phyloP scores from a whole-genome alignment of 2,113 vertebrate species.

The Apodemus speciosus region DNA sequence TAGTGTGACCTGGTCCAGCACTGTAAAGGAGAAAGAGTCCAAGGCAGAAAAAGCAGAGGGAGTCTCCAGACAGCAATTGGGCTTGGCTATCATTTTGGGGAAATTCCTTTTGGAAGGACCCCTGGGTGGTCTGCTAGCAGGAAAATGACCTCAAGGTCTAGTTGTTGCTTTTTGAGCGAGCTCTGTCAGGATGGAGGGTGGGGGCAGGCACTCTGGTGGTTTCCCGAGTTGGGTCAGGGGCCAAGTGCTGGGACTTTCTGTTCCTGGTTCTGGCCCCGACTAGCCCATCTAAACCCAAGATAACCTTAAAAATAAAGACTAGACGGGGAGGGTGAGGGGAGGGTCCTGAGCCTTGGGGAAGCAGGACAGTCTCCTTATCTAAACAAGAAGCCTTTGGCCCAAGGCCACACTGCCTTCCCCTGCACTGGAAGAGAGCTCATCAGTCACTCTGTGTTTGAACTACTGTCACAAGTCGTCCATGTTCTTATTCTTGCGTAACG shows the following conservation, averaged over 20 bases:
- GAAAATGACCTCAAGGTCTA: constrained; percentile 9
- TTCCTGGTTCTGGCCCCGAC: constrained; percentile 29
- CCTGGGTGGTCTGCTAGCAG: background rate
- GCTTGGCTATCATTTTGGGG: constrained; percentile 54
- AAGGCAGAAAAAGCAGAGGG: background rate
- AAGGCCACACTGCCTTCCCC: rapidly evolving
- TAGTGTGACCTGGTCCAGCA: background rate
- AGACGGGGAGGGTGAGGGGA: background rate
- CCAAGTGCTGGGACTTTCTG: constrained; percentile 70
- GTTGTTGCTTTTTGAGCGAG: constrained; percentile 35
- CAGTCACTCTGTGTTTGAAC: background rate
- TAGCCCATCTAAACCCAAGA: constrained; percentile 45
- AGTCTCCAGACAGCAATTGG: background rate
- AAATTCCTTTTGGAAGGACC: constrained; percentile 62
- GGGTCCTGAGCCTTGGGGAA: background rate
- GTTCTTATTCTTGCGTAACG: no score
- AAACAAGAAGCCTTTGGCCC: background rate
- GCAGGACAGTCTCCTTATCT: background rate
- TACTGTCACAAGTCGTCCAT: background rate
- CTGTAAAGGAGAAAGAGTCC: background rate
- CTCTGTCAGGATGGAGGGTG: background rate
- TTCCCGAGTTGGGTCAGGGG: constrained; percentile 69
- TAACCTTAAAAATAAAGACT: constrained; percentile 44
- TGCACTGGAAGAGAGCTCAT: background rate
- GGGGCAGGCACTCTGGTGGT: constrained; percentile 61